A percentile compares a stretch with the other conserved stretches of the same genome.
These are phyloP conservation scores for Stichodactyla mertensii DNA, from an alignment of 64 coral and sea anemone genomes.

Conservation along the genomic window DNA sequence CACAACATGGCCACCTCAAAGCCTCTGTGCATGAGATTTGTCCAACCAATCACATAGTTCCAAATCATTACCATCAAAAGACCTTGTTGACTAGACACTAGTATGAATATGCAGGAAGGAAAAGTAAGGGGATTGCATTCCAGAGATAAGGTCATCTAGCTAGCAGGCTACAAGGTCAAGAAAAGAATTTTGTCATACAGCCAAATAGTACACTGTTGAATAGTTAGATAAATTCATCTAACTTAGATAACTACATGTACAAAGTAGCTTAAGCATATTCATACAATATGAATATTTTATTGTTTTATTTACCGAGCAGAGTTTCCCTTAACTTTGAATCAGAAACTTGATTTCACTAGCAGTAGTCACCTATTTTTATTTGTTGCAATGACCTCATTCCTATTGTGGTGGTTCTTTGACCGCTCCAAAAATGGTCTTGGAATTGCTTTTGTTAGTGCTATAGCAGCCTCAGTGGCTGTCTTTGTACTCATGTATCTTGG, in stretches of 20 bases:
- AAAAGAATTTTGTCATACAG: too few relatives aligned
- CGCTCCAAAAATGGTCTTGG: conserved; percentile 96
- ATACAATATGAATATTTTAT: neutral
- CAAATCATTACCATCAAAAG: too few relatives aligned
- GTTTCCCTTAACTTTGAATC: neutral
- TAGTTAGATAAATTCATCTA: too few relatives aligned
- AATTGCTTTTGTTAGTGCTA: conserved; percentile 68
- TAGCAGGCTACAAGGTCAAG: too few relatives aligned
- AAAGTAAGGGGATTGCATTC: too few relatives aligned
- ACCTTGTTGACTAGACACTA: too few relatives aligned
- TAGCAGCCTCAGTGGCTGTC: conserved; percentile 60
- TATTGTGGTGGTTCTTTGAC: conserved; percentile 96
- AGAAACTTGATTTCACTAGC: conserved; percentile 96
- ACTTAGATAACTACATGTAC: too few relatives aligned
- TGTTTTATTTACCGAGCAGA: neutral
- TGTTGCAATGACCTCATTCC: conserved; percentile 64
- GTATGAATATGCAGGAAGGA: too few relatives aligned
- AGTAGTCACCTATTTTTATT: conserved; percentile 69
- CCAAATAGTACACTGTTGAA: too few relatives aligned
- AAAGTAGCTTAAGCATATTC: too few relatives aligned
- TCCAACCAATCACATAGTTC: neutral
- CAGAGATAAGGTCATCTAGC: too few relatives aligned
- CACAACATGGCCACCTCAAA: neutral
- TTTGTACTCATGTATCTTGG: conserved; percentile 65
- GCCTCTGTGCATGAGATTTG: neutral